Conservation (phyloP, 2,888 invertebrate species). For the Alviniconcha strummeri region DNA sequence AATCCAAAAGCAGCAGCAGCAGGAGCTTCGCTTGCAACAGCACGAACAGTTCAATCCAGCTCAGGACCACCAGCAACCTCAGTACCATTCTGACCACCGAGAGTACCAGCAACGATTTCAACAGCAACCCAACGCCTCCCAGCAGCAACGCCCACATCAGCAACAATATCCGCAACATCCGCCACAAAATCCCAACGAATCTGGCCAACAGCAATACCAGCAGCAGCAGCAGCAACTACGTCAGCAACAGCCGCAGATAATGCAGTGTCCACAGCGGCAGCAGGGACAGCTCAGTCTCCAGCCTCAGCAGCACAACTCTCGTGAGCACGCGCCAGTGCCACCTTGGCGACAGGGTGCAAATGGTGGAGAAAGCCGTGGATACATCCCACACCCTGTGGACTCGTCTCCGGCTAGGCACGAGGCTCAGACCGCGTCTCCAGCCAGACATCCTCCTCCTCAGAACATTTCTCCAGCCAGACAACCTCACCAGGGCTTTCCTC, state of each 20-base stretch:
- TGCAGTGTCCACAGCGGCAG: neutral
- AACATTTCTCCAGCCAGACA: neutral
- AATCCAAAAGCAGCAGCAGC: neutral
- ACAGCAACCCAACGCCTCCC: neutral
- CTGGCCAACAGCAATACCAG: neutral
- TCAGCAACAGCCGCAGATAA: neutral
- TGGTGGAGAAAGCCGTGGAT: neutral
- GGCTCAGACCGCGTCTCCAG: neutral
- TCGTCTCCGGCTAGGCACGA: neutral
- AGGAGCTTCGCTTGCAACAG: neutral
- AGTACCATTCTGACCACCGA: neutral
- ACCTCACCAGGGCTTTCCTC: neutral
- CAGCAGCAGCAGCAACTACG: slow-evolving; percentile 10
- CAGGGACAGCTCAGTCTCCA: neutral
- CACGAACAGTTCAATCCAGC: neutral
- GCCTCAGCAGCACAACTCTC: too few relatives aligned
- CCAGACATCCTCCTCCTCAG: neutral
- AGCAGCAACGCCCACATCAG: neutral
- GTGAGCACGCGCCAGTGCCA: neutral
- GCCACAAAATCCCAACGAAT: neutral
- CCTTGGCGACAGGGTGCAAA: slow-evolving; percentile 3
- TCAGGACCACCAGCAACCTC: neutral
- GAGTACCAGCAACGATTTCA: neutral
- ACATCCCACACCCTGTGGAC: neutral
- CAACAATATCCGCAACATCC: neutral